Conservation (phyloP, 2,888 invertebrate genomes). For the Frankliniella intonsa region DNA sequence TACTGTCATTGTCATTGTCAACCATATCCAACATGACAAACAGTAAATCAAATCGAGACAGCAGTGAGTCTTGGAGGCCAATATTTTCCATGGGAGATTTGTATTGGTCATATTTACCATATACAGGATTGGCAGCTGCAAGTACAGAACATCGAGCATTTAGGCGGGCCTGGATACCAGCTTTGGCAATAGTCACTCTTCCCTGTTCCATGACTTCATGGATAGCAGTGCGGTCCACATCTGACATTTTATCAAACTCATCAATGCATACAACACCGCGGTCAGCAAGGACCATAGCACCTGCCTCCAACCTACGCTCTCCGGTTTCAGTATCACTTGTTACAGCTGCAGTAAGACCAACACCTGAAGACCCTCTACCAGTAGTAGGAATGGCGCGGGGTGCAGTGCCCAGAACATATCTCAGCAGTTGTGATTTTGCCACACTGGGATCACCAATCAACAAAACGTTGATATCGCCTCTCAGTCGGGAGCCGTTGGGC, state of each 20-base stretch:
- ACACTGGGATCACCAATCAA: constrained; percentile 98
- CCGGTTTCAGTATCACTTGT: constrained; percentile 94
- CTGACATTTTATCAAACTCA: constrained; percentile 99
- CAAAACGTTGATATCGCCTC: constrained; percentile 89
- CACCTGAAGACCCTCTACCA: constrained; percentile 96
- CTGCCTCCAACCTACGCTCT: constrained; percentile 85
- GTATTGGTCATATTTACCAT: constrained; percentile 97
- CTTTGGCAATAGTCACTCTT: constrained; percentile 94
- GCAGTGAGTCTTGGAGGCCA: constrained; percentile 91
- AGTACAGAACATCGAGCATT: constrained; percentile 97
- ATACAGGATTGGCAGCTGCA: constrained; percentile 99
- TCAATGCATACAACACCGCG: constrained; percentile 95
- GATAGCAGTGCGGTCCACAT: constrained; percentile 97
- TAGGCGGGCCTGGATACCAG: constrained; percentile 95
- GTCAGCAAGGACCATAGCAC: constrained; percentile 99
- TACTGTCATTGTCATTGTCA: constrained; percentile 82
- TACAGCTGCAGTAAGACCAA: constrained; percentile 97
- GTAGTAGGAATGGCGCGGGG: constrained; percentile 96
- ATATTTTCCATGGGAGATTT: constrained; percentile 99
- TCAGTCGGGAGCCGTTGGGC: constrained; percentile 83
- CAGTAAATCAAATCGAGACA: constrained; percentile 96
- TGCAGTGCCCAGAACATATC: constrained; percentile 91
- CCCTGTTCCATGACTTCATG: constrained; percentile 99
- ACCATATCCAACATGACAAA: constrained; percentile 95
- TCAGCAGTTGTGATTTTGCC: constrained; percentile 91